A percentile compares a stretch with the other conserved stretches of the same genome.
Conservation (phyloP, 2,888 invertebrate species). For the Griposia aprilina region DNA sequence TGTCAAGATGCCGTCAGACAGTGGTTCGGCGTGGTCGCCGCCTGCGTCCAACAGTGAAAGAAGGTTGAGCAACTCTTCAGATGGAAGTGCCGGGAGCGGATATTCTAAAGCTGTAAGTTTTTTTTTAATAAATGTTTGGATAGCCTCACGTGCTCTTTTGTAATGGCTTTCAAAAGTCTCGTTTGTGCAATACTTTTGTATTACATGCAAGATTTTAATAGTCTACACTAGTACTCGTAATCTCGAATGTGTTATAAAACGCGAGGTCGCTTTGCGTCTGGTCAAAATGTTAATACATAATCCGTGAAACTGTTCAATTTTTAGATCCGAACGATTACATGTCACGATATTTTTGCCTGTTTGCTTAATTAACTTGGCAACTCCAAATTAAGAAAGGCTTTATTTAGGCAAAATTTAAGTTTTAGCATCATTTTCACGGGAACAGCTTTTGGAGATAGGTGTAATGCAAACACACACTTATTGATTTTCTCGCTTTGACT, state of each 20-base stretch:
- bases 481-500: conserved; percentile 6
- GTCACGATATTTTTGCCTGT: conserved; percentile 5
- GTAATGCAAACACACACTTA: conserved; percentile 5
- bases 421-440: not conserved
- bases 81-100: conserved; percentile 89
- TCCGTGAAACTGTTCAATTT: conserved; percentile 24
- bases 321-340: conserved; percentile 19
- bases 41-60: conserved; percentile 87
- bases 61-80: conserved; percentile 89
- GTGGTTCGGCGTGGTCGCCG: conserved; percentile 88
- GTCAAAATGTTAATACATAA: conserved; percentile 34
- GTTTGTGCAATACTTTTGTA: conserved; percentile 52
- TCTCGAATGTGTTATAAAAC: conserved; percentile 56
- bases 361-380: not conserved
- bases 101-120: conserved; percentile 88
- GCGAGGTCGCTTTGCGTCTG: conserved; percentile 25
- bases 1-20: conserved; percentile 88
- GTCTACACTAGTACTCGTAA: conserved; percentile 39
- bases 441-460: conserved; percentile 12
- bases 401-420: conserved; percentile 1
- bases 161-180: conserved; percentile 54
- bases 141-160: conserved; percentile 50
- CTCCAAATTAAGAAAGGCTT: not conserved
- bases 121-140: conserved; percentile 29
- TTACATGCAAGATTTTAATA: conserved; percentile 52